These are phyloP conservation scores for Cotesia congregata DNA, from an alignment of 2,888 invertebrate species.

Conservation along the genomic window DNA sequence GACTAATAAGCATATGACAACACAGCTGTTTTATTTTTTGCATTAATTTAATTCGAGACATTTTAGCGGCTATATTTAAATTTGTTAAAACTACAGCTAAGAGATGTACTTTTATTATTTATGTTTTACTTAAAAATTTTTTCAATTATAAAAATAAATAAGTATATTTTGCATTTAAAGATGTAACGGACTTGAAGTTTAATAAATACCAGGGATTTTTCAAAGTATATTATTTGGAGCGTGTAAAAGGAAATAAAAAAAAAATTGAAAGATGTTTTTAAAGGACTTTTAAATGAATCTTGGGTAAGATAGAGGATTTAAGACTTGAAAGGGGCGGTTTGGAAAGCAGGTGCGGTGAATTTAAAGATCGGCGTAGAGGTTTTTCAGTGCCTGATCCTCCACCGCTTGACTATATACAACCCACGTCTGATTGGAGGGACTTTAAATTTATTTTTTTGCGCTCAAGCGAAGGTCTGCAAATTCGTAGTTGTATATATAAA, in stretches of 20 bases:
- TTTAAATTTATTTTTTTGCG: slow-evolving; percentile 44
- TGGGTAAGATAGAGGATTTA: background rate
- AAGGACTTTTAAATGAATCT: background rate
- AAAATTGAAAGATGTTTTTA: background rate
- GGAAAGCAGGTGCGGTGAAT: slow-evolving; percentile 48
- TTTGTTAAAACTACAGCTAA: background rate
- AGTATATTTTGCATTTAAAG: background rate
- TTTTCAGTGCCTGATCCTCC: slow-evolving; percentile 13
- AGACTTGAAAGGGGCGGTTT: slow-evolving; percentile 27
- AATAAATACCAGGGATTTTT: background rate
- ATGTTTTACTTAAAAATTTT: no score
- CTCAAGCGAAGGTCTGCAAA: slow-evolving; percentile 41
- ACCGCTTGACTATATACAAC: background rate
- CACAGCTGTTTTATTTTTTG: slow-evolving; percentile 13
- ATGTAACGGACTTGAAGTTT: background rate
- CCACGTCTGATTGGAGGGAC: slow-evolving; percentile 23
- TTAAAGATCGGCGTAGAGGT: slow-evolving; percentile 39
- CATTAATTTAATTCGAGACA: slow-evolving; percentile 12
- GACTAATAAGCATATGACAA: background rate
- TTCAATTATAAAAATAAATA: no score
- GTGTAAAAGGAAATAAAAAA: background rate
- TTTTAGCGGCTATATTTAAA: slow-evolving; percentile 40
- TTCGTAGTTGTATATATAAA: slow-evolving; percentile 38
- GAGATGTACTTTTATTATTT: background rate
- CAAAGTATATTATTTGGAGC: background rate